phyloP scores from a whole-genome alignment of 2,888 invertebrate genomes.

The Linnaemya tessellans region DNA sequence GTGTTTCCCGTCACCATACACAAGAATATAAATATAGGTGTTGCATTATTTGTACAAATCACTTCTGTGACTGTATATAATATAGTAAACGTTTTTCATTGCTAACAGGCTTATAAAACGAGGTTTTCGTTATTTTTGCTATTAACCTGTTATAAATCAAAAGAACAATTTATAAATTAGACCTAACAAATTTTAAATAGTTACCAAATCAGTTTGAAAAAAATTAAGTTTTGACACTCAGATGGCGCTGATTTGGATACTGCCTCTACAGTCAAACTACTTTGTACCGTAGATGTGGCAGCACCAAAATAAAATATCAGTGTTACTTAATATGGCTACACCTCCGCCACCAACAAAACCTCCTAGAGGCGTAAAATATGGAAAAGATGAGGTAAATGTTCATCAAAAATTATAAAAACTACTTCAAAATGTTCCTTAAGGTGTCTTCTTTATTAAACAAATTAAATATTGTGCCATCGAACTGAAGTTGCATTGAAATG shows the following conservation, averaged over 20 bases:
- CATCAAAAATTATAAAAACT: conserved; percentile 53
- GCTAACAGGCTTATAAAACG: no score
- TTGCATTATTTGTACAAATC: no score
- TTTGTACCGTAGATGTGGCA: not conserved
- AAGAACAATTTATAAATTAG: no score
- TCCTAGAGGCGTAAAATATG: conserved; percentile 92
- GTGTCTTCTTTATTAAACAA: not conserved
- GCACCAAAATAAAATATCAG: conserved; percentile 30
- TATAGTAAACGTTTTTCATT: no score
- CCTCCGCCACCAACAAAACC: conserved; percentile 90
- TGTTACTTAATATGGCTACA: conserved; percentile 64
- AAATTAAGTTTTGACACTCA: not conserved
- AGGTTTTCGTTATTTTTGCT: no score
- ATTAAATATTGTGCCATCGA: conserved; percentile 12
- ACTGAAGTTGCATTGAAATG: not conserved
- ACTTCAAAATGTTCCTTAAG: conserved; percentile 45
- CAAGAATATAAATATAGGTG: no score
- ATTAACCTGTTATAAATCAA: no score
- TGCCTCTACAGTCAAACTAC: not conserved
- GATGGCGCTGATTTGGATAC: not conserved
- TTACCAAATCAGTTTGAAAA: not conserved
- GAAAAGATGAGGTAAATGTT: conserved; percentile 90
- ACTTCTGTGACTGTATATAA: no score
- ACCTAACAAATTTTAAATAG: no score
- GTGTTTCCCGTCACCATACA: no score